These are phyloP conservation scores for Drosophila ustulata DNA, from an alignment of 2,888 invertebrate species.

Conservation along the genomic window DNA sequence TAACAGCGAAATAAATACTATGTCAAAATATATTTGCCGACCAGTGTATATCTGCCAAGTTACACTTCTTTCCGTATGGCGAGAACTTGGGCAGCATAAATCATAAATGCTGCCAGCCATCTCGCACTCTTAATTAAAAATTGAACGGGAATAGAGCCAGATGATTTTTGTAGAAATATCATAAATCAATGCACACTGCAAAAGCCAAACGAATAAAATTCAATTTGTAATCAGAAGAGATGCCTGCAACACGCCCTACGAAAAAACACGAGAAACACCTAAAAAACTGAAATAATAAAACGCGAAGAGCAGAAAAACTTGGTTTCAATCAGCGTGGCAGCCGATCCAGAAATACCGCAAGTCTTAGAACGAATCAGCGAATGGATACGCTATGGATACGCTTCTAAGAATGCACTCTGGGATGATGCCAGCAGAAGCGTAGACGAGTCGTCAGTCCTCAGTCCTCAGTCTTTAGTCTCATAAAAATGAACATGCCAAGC, in stretches of 20 bases:
- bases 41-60: slow-evolving; percentile 14
- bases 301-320: background rate
- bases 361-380: slow-evolving; percentile 52
- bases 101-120: slow-evolving; percentile 57
- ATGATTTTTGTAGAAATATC: slow-evolving; percentile 55
- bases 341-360: slow-evolving; percentile 65
- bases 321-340: slow-evolving; percentile 41
- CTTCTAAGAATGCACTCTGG: slow-evolving; percentile 70
- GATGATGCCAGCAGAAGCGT: background rate
- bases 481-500: slow-evolving; percentile 75
- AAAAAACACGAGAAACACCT: slow-evolving; percentile 11
- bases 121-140: slow-evolving; percentile 73
- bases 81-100: slow-evolving; percentile 59
- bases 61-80: background rate
- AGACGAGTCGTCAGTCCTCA: background rate
- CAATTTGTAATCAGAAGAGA: slow-evolving; percentile 75
- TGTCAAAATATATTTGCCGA: no score
- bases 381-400: slow-evolving; percentile 18
- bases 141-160: slow-evolving; percentile 20
- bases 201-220: slow-evolving; percentile 72
- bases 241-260: slow-evolving; percentile 56
- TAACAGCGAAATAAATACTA: no score
- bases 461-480: slow-evolving; percentile 42
- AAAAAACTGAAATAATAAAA: slow-evolving; percentile 1
- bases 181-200: slow-evolving; percentile 74